Conservation (phyloP, 2,797 vertebrate genomes). For the Poeciliopsis presidionis region DNA sequence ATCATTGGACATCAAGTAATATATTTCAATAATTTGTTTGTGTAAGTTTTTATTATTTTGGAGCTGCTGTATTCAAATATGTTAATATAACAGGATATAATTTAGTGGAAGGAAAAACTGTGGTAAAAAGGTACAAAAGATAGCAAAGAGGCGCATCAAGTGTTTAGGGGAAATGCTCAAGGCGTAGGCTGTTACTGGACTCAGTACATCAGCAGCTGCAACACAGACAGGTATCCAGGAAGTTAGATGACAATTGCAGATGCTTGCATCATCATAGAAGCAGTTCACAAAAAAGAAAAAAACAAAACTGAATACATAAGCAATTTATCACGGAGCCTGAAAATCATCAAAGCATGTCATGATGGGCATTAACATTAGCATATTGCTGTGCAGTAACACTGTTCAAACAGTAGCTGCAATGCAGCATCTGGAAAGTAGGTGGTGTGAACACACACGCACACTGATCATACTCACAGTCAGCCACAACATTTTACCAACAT, state of each 20-base stretch:
- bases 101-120: neutral
- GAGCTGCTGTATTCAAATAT: neutral
- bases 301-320: neutral
- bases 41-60: neutral
- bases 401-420: neutral
- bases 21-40: neutral
- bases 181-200: neutral
- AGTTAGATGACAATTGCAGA: neutral
- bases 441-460: neutral
- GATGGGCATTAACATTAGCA: neutral
- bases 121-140: neutral
- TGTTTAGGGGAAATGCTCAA: neutral
- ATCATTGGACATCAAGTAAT: neutral
- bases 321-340: neutral
- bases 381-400: neutral
- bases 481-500: conserved; percentile 4
- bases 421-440: conserved; percentile 2
- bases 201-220: neutral
- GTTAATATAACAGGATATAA: neutral
- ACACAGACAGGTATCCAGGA: neutral
- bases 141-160: neutral
- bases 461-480: neutral
- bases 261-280: neutral
- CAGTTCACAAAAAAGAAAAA: conserved; percentile 1
- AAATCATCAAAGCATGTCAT: neutral